Evolutionary conservation across 2,797 vertebrate genomes (phyloP), one percentile per base, ranked within the genome.

Genomic region (Enteromius thamalakanensis): DNA sequence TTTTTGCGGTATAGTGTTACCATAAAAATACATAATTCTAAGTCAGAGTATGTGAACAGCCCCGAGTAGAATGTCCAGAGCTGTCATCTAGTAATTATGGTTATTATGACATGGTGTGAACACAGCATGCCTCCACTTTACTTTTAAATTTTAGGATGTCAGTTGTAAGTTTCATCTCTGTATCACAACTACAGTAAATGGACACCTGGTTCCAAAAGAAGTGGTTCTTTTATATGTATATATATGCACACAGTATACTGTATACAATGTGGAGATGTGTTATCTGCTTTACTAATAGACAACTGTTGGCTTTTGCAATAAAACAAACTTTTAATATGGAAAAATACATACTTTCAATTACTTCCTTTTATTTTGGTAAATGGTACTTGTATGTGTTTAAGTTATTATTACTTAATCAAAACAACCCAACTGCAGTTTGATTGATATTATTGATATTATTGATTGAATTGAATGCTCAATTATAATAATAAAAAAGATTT

Each of bases 11-110:
- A 14, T 37, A 75, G 72, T 37, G 72, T 55, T 55, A 11, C 6
- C 6, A 37, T 75, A 23, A 75, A 74, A 75, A 58, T 75, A 34
- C 32, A 58, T 55, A 37, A 37, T 75, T 55, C 32, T 55, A 14
- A 75, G 21, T 40, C 11, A 53, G 47, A 74, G 17, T 47, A 74
- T 21, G 17, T 6, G 19, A 75, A 51, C 49, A 8, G 49, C 29
- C 51, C 5, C 5, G 3, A 55, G 19, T 32, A 32, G 71, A 55
- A 75, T 10, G 19, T 7, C 32, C 15, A 37, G 45, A 19, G 45
- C 1, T 72, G 26, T 72, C 70, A 72, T 72, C 19, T 75, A n/a
- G 29, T 34, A 74, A 37, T 75, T 4, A 55, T 75, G 49, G 17
- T 75, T 55, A 75, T 53, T 55, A 74, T 21, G 5, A 34, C 71